Percentiles rank a stretch among this genome's conserved stretches.
Conservation (phyloP, 1,140 invertebrate genomes). For the Daktulosphaira vitifoliae region DNA sequence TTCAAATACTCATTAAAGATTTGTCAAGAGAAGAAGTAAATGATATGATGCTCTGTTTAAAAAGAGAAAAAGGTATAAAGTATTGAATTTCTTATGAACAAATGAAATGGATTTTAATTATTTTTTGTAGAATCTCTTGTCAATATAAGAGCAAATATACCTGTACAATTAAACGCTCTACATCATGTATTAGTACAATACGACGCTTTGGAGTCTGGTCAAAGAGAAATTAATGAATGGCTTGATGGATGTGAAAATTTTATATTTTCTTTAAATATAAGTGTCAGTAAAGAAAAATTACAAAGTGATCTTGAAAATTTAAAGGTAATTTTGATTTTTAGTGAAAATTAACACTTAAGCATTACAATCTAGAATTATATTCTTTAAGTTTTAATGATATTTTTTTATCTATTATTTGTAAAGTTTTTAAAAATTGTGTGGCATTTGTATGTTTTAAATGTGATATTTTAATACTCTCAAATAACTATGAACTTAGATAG, state of each 20-base stretch:
- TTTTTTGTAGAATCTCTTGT: conserved; percentile 61
- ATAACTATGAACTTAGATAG: no score
- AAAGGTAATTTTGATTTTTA: no score
- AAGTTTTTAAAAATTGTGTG: no score
- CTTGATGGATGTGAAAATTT: conserved; percentile 70
- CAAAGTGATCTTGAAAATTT: conserved; percentile 69
- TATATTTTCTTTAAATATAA: conserved; percentile 53
- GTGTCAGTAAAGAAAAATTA: conserved; percentile 62
- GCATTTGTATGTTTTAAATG: no score
- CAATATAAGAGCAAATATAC: conserved; percentile 67
- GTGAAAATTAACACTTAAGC: no score
- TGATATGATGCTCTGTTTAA: conserved; percentile 77
- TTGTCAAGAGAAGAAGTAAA: conserved; percentile 84
- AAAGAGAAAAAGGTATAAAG: conserved; percentile 66
- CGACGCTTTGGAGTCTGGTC: conserved; percentile 77
- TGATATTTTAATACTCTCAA: no score
- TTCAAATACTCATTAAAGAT: conserved; percentile 82
- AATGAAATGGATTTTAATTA: no score
- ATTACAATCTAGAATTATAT: no score
- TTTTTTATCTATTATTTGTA: no score
- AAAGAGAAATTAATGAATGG: conserved; percentile 77
- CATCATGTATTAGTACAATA: conserved; percentile 80
- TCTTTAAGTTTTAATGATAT: no score
- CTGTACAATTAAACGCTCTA: conserved; percentile 66
- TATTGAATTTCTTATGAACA: no score